phyloP scores from a whole-genome alignment of 2,888 invertebrate genomes.

The Tinea semifulvella region DNA sequence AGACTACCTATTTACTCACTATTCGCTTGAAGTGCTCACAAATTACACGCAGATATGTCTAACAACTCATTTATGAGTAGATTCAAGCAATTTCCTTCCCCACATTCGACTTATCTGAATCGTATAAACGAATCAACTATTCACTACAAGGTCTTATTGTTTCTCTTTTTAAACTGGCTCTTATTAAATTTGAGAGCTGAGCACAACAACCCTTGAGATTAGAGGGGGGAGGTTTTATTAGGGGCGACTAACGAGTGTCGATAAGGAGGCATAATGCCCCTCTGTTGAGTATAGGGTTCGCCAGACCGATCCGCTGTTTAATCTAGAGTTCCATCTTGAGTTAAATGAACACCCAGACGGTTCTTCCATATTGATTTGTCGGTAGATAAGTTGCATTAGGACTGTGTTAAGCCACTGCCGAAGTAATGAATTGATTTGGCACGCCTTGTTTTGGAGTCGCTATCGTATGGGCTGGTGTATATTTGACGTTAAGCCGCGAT shows the following conservation, averaged over 20 bases:
- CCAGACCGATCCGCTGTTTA: constrained; percentile 46
- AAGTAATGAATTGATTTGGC: constrained; percentile 57
- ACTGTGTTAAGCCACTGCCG: constrained; percentile 46
- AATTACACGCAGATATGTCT: too few relatives aligned
- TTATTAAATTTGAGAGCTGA: constrained; percentile 60
- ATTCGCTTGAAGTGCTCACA: too few relatives aligned
- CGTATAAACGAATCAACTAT: constrained; percentile 16
- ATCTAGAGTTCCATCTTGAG: constrained; percentile 57
- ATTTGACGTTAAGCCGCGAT: constrained; percentile 19
- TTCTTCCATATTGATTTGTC: constrained; percentile 38
- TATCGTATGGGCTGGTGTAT: constrained; percentile 18
- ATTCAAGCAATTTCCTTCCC: constrained; percentile 3
- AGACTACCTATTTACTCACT: too few relatives aligned
- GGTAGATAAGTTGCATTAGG: constrained; percentile 25
- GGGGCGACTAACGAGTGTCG: constrained; percentile 61
- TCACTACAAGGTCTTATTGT: constrained; percentile 30
- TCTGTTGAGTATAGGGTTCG: constrained; percentile 27
- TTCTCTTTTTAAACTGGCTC: constrained; percentile 56
- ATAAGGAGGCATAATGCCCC: constrained; percentile 60
- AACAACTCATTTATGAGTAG: neutral
- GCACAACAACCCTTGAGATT: constrained; percentile 51
- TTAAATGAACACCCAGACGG: constrained; percentile 58
- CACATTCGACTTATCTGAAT: constrained; percentile 14
- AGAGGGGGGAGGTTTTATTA: constrained; percentile 58
- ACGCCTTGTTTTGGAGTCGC: constrained; percentile 26